A percentile compares a stretch with the other conserved stretches of the same genome.
Evolutionary conservation across 2,113 vertebrate genomes (phyloP).

Genomic region (Bothrops jararaca): DNA sequence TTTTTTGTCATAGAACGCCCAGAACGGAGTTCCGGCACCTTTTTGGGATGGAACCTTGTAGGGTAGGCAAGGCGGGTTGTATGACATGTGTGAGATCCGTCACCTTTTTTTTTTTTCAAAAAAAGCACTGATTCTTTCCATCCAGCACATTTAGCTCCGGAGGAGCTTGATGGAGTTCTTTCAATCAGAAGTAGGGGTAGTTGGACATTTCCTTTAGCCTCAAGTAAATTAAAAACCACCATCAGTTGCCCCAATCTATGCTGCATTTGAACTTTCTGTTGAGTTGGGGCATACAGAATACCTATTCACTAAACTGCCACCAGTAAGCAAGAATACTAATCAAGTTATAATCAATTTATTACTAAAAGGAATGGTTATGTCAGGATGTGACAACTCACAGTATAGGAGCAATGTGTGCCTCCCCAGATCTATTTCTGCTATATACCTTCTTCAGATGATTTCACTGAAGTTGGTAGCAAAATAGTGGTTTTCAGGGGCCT

Average conservation of each 20-base stretch:
- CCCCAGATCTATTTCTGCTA: background rate
- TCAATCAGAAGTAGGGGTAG: background rate
- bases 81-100: too few relatives aligned
- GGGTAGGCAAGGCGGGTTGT: too few relatives aligned
- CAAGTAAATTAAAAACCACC: background rate
- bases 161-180: background rate
- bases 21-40: too few relatives aligned
- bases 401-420: background rate
- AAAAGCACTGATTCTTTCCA: too few relatives aligned
- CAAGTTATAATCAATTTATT: background rate
- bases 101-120: too few relatives aligned
- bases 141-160: background rate
- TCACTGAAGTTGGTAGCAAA: background rate
- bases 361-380: background rate
- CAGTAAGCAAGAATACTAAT: background rate
- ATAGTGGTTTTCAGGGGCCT: background rate
- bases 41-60: too few relatives aligned
- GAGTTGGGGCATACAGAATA: background rate
- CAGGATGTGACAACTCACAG: background rate
- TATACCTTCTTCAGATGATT: background rate
- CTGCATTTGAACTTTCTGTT: background rate
- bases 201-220: background rate
- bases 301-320: background rate
- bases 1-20: too few relatives aligned
- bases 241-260: background rate